Conservation (phyloP, 2,888 invertebrate species). For the Coelopa pilipes region DNA sequence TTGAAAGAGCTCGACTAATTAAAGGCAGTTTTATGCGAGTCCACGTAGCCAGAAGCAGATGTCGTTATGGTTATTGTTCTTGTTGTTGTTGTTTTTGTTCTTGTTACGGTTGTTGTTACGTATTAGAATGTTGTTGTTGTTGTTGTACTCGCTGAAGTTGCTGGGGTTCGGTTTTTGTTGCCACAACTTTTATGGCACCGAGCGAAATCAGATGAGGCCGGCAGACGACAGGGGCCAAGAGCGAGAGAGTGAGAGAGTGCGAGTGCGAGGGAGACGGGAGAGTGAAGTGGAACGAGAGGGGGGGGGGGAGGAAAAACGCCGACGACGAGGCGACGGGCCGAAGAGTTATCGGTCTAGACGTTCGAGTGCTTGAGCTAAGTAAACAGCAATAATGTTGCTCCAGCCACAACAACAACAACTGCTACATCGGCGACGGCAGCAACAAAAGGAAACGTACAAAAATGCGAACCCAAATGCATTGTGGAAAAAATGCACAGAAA, state of each 20-base stretch:
- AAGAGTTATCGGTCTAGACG: slow-evolving; percentile 44
- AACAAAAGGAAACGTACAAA: neutral
- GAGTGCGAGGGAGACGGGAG: neutral
- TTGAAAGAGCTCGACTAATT: slow-evolving; percentile 27
- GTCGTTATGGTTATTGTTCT: neutral
- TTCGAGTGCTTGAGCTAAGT: slow-evolving; percentile 33
- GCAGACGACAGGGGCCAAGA: too few species aligned
- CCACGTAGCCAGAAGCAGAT: slow-evolving; percentile 21
- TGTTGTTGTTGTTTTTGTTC: slow-evolving; percentile 20
- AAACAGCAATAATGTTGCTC: slow-evolving; percentile 13
- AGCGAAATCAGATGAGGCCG: too few species aligned
- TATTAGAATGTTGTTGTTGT: slow-evolving; percentile 11
- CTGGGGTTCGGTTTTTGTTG: too few species aligned
- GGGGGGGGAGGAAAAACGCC: neutral
- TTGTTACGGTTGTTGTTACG: too few species aligned
- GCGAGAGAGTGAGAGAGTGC: neutral
- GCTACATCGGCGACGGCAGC: slow-evolving; percentile 6
- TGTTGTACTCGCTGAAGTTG: neutral
- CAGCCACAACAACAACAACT: slow-evolving; percentile 18
- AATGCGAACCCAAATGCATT: neutral
- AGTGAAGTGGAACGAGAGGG: neutral
- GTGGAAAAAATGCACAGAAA: slow-evolving; percentile 11
- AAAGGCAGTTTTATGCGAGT: slow-evolving; percentile 37
- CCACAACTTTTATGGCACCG: too few species aligned
- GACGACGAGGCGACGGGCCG: slow-evolving; percentile 5